Evolutionary conservation across 2,113 vertebrate species (phyloP), one percentile per base, ranked within the genome.

Genomic region (Poicephalus gulielmi): DNA sequence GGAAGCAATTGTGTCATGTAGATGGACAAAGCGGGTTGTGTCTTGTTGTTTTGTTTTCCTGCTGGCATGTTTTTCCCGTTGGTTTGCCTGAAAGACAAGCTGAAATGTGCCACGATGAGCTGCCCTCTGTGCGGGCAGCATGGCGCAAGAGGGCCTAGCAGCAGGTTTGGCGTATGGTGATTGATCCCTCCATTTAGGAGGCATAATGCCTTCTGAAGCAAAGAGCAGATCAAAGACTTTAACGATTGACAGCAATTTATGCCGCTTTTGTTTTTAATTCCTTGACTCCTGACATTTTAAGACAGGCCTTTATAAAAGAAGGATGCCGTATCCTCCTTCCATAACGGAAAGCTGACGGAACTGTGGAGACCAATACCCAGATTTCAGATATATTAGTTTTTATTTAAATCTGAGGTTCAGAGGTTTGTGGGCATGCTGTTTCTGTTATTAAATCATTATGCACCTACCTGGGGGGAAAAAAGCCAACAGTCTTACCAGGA

Each of bases 361-460:
- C 86, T 77, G 83, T 75, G 60, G 52, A 97, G 94, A 75, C 89
- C 77, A 86, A 92, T 88, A 86, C 66, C 89, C 76, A 64, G 73
- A 95, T 94, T 92, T 96, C 96, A 92, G 94, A 97, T 95, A 92
- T 93, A 95, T 97, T 96, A 92, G 83, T 70, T 96, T 98, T 94
- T 93, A 95, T 97, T 97, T 97, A 94, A 95, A 96, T 96, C 94
- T 76, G 82, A 91, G 89, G 87, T 92, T 93, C 88, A 87, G 85
- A 76, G 96, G 95, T 92, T 97, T 95, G 77, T 80, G 86, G 95
- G 86, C 95, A 94, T 97, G 96, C 95, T 97, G 95, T 97, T 97
- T 97, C 86, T 96, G 87, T 97, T 97, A 97, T 97, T 97, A 97
- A 97, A 95, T 93, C 96, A 95, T 91, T 96, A 96, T 91, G 89